These are phyloP conservation scores for Myotis myotis DNA, from an alignment of 2,797 vertebrate species.

Conservation along the genomic window DNA sequence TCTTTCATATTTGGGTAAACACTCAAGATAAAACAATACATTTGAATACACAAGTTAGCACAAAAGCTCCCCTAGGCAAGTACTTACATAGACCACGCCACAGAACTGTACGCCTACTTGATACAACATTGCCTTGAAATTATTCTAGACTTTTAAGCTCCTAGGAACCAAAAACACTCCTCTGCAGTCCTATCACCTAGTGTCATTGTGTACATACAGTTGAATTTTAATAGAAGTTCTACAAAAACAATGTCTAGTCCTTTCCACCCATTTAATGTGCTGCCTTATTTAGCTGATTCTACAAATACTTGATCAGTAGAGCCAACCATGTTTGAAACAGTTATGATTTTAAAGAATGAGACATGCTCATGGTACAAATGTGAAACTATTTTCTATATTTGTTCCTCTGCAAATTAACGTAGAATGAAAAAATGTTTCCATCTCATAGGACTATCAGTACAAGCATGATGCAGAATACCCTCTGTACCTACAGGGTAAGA, in stretches of 20 bases:
- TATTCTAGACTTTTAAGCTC: not conserved
- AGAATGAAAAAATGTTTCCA: not conserved
- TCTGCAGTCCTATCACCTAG: not conserved
- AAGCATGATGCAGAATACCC: not conserved
- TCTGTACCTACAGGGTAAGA: not conserved
- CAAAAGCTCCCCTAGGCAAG: not conserved
- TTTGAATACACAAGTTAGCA: not conserved
- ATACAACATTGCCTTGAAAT: not conserved
- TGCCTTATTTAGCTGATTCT: not conserved
- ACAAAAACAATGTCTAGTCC: not conserved
- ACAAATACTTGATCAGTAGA: not conserved
- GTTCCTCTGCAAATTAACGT: not conserved
- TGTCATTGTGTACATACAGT: not conserved
- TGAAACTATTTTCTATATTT: not conserved
- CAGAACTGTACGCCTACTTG: not conserved
- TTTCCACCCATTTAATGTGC: not conserved
- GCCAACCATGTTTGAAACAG: not conserved
- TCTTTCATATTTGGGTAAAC: not conserved
- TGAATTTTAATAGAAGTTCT: not conserved
- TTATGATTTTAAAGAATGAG: conserved; percentile 1
- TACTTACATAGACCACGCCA: not conserved
- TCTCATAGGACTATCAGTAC: not conserved
- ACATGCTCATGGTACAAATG: not conserved
- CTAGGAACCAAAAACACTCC: not conserved
- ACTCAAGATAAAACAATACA: not conserved